Evolutionary conservation across 2,113 vertebrate species (phyloP), one percentile per base, ranked within the genome.

Genomic region (Motacilla alba): DNA sequence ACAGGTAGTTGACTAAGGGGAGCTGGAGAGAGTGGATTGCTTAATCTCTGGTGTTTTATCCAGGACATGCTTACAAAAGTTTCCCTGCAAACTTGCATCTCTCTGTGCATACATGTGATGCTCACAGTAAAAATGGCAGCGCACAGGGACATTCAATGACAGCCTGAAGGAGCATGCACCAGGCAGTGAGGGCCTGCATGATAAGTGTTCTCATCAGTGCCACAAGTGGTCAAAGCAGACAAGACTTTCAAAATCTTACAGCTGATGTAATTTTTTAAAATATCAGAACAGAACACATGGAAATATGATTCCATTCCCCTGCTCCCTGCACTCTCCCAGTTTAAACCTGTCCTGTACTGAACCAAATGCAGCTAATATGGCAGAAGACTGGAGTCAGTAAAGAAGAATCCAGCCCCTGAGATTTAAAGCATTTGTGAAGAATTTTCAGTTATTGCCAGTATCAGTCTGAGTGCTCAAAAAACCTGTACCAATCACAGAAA

Each of bases 401-500:
- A 90, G 43, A 37, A 83, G 55, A 93, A 93, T 68, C 44, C 28
- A 80, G n/a, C 15, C 50, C 10, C 30, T 59, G 79, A 95, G 96
- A 95, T 92, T 94, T 97, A 93, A 97, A 84, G 90, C 43, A 95
- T 97, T 97, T 97, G 79, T 94, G 83, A 96, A 97, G 94, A 96
- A 96, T 98, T 98, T 97, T 97, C 95, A 96, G 86, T 97, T 97
- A 95, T 96, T 97, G 74, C 83, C 86, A 69, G 88, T 95, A 94
- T 96, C 96, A 94, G 59, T 89, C 37, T 83, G 92, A 95, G 93
- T 94, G 91, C 88, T 97, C 92, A 95, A 96, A 96, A 93, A 96
- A 97, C 95, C 89, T 97, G 94, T 83, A 91, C 64, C 86, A 94
- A 96, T 92, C 90, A 93, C 68, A 91, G 93, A 89, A 96, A 87